phyloP scores from a whole-genome alignment of 2,797 vertebrate species.

The Oreonectes daqikongensis region DNA sequence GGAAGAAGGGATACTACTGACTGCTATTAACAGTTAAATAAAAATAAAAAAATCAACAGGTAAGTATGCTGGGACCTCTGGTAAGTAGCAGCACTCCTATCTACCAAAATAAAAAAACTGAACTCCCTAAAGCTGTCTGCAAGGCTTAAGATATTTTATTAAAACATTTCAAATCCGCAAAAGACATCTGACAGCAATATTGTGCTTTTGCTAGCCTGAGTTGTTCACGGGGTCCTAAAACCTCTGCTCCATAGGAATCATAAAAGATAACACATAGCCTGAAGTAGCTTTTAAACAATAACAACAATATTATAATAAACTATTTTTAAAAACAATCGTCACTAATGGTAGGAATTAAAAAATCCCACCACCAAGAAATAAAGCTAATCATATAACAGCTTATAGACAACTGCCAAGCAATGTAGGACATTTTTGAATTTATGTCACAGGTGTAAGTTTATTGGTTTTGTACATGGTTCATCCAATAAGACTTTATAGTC shows the following conservation, averaged over 20 bases:
- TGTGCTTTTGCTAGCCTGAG: background rate
- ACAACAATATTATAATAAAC: too few relatives aligned
- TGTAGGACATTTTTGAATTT: background rate
- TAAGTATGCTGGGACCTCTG: too few relatives aligned
- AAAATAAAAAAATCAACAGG: too few relatives aligned
- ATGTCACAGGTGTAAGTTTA: background rate
- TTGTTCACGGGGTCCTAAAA: background rate
- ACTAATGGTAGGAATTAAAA: too few relatives aligned
- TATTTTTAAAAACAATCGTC: too few relatives aligned
- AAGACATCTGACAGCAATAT: background rate
- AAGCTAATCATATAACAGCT: background rate
- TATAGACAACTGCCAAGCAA: background rate
- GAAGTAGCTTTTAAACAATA: background rate
- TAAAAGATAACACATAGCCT: background rate
- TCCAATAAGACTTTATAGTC: constrained; percentile 4
- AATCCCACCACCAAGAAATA: background rate
- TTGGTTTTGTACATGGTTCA: constrained; percentile 1
- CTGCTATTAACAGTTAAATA: constrained; percentile 8
- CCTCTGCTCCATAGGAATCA: background rate
- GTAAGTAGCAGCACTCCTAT: background rate
- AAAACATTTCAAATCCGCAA: background rate
- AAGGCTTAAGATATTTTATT: background rate
- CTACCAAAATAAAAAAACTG: too few relatives aligned
- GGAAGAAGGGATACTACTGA: constrained; percentile 33
- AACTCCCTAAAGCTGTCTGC: too few relatives aligned